phyloP scores from a whole-genome alignment of 37 sponge, comb jelly and placozoan genomes.

The Chondrosia reniformis region DNA sequence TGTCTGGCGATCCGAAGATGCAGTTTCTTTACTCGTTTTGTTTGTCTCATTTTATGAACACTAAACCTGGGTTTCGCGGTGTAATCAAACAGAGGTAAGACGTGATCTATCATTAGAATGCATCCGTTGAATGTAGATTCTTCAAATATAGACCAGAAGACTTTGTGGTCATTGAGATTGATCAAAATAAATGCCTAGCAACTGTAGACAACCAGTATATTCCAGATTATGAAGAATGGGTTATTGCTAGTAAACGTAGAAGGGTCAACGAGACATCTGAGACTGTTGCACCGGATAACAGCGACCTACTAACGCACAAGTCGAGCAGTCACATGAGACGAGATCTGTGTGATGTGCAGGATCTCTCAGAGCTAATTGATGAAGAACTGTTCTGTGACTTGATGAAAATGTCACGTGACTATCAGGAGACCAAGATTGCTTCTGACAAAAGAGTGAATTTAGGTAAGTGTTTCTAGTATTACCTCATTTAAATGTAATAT shows the following conservation, averaged over 20 bases:
- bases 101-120: too few species aligned
- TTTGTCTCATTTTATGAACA: too few species aligned
- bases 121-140: too few species aligned
- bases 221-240: neutral
- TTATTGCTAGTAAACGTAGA: neutral
- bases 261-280: neutral
- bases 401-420: neutral
- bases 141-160: slow-evolving; percentile 17
- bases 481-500: neutral
- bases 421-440: neutral
- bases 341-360: neutral
- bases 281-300: neutral
- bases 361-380: neutral
- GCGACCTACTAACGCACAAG: neutral
- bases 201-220: neutral
- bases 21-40: too few species aligned
- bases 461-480: neutral
- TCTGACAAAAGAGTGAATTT: neutral
- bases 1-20: too few species aligned
- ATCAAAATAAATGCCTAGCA: slow-evolving; percentile 4
- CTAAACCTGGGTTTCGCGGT: too few species aligned
- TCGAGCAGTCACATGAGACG: too few species aligned
- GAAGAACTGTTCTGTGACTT: neutral
- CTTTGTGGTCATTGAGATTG: slow-evolving; percentile 50
- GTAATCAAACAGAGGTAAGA: too few species aligned